Base-by-base conservation (phyloP, 1,140 invertebrate genomes). In the Periplaneta americana region DNA sequence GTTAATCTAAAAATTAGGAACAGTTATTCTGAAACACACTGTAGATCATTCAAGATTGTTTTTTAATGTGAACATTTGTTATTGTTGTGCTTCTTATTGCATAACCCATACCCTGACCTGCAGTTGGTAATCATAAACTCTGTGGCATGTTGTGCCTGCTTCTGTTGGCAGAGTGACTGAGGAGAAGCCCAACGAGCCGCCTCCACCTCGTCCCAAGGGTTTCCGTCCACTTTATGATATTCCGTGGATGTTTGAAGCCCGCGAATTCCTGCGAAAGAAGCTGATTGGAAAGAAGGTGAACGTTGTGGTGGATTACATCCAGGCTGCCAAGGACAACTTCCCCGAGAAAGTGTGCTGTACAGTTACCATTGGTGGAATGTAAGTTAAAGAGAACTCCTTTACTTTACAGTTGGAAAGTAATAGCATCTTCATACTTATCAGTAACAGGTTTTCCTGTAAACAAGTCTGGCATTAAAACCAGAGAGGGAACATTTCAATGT, bases 271-370 rank as follows among this genome's bases (percentile, higher is more conserved):
- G 5, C 92, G 99, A 35, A 99, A 99, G 86, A 98, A 98, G 87
- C 90, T 99, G 0, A 96, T 99, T 86, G 97, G 98, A 4, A 99
- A 99, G 88, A 97, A 96, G 86, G 97, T 98, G 0, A 95, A 96
- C 86, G 95, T 99, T 9, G 93, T 94, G 48, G 93, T 99, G 36
- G 99, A 99, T 88, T 99, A 99, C 86, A 95, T 98, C 80, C 98
- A 99, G 86, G 97, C 98, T 22, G 94, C 97, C 6, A 94, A 94
- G 77, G 95, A 98, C 66, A 95, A 94, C 82, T 98, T 96, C 86
- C 97, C 97, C 5, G 98, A 99, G 87, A 99, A 99, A 88, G 93
- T 92, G 34, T 99, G 98, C 87, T 98, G 96, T 85, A 99, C 98
- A 6, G 95, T 99, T 15, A 91, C 92, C 0, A 91, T 95, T 78